A percentile compares a stretch with the other conserved stretches of the same genome.
phyloP scores from a whole-genome alignment of 2,797 vertebrate genomes.

The Sebastes kiyomatsui region DNA sequence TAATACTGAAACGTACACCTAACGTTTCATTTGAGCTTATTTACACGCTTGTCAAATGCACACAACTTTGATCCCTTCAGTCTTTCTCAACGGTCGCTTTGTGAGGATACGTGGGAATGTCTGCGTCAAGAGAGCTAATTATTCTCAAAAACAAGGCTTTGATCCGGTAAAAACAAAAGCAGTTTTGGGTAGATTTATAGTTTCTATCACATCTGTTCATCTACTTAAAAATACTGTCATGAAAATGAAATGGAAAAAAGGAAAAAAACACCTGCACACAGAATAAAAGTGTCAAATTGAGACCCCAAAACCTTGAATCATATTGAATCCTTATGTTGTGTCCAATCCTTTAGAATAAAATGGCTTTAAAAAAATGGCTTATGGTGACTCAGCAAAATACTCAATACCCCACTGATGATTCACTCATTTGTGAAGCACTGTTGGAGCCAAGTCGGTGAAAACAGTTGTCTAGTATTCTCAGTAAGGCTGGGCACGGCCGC shows the following conservation, averaged over 20 bases:
- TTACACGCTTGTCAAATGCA: constrained; percentile 41
- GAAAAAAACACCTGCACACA: constrained; percentile 1
- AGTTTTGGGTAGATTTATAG: not conserved
- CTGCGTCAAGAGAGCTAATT: constrained; percentile 14
- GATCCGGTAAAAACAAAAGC: not conserved
- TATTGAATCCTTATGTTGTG: constrained; percentile 5
- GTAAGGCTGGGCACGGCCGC: constrained; percentile 37
- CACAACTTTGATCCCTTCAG: constrained; percentile 33
- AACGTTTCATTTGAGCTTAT: constrained; percentile 30
- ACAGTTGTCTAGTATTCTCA: constrained; percentile 25
- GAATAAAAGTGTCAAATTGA: constrained; percentile 27
- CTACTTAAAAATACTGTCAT: constrained; percentile 1
- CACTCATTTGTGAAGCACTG: constrained; percentile 31
- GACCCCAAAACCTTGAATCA: constrained; percentile 33
- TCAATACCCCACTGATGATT: constrained; percentile 33
- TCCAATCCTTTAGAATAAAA: constrained; percentile 22
- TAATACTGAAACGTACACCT: constrained; percentile 13
- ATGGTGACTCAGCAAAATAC: constrained; percentile 49
- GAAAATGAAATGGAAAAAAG: constrained; percentile 2
- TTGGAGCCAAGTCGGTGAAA: constrained; percentile 25
- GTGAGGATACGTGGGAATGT: constrained; percentile 50
- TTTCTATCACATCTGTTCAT: not conserved
- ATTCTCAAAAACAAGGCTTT: constrained; percentile 18
- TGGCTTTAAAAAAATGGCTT: constrained; percentile 62
- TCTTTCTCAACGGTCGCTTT: constrained; percentile 8